phyloP scores from a whole-genome alignment of 2,888 invertebrate species.

The Eubasilissa splendida region DNA sequence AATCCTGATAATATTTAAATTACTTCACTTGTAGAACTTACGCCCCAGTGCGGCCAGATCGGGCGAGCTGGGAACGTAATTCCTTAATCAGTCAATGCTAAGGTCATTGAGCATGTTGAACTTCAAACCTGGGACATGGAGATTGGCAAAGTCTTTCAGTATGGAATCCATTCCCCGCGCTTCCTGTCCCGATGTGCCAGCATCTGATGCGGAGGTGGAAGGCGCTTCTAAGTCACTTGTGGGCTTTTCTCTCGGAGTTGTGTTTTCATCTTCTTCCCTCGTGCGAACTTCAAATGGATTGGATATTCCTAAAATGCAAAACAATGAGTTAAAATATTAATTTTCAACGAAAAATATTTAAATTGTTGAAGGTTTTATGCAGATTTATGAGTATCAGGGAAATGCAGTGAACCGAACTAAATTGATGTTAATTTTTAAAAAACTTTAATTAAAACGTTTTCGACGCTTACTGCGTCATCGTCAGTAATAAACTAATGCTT shows the following conservation, averaged over 20 bases:
- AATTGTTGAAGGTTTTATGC: no score
- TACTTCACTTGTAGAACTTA: conserved; percentile 54
- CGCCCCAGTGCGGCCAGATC: conserved; percentile 64
- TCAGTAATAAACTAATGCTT: no score
- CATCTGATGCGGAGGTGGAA: conserved; percentile 25
- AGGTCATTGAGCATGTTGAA: conserved; percentile 71
- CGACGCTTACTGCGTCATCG: no score
- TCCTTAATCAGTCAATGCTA: conserved; percentile 72
- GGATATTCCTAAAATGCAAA: conserved; percentile 66
- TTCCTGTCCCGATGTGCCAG: conserved; percentile 61
- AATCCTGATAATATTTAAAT: background rate
- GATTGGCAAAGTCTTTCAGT: conserved; percentile 69
- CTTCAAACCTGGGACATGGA: conserved; percentile 69
- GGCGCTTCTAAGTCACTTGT: conserved; percentile 14
- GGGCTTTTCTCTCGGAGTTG: background rate
- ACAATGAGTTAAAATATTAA: background rate
- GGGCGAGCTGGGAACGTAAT: conserved; percentile 56
- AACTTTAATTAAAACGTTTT: no score
- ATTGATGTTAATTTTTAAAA: no score
- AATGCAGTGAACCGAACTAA: no score
- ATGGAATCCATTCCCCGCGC: conserved; percentile 59
- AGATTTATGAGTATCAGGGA: no score
- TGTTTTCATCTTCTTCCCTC: conserved; percentile 63
- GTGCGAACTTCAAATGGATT: conserved; percentile 70
- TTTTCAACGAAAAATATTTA: no score